Evolutionary conservation across 2,797 vertebrate genomes (phyloP).

Genomic region (Melanotaenia boesemani): DNA sequence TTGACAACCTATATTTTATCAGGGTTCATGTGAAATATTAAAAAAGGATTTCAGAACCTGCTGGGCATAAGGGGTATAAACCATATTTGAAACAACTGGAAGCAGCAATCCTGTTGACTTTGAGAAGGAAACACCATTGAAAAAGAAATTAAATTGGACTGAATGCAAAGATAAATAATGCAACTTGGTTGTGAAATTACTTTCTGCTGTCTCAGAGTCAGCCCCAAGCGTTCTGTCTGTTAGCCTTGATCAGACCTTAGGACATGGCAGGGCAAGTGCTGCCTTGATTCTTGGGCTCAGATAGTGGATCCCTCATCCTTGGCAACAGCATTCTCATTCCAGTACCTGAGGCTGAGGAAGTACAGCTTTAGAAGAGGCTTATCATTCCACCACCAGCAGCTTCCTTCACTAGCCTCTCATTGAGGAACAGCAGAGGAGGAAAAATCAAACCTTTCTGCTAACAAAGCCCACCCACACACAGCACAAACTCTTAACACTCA

Average conservation of each 20-base stretch:
- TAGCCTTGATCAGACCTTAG: constrained; percentile 76
- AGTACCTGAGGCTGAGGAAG: constrained; percentile 78
- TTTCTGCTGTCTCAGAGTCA: constrained; percentile 72
- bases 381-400: constrained; percentile 71
- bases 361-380: constrained; percentile 78
- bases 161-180: constrained; percentile 86
- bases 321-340: constrained; percentile 59
- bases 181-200: constrained; percentile 76
- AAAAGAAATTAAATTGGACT: constrained; percentile 82
- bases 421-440: constrained; percentile 66
- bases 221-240: constrained; percentile 77
- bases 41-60: constrained; percentile 71
- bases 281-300: constrained; percentile 59
- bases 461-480: constrained; percentile 67
- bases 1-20: constrained; percentile 81
- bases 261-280: constrained; percentile 43
- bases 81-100: constrained; percentile 73
- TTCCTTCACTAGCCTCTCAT: constrained; percentile 65
- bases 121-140: constrained; percentile 74
- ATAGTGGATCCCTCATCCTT: constrained; percentile 69
- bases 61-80: constrained; percentile 68
- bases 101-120: constrained; percentile 72
- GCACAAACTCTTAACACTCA: constrained; percentile 45
- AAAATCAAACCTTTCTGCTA: constrained; percentile 52
- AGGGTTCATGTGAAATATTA: constrained; percentile 73